Evolutionary conservation across 2,888 invertebrate species (phyloP).

Genomic region (Cenopis cana): DNA sequence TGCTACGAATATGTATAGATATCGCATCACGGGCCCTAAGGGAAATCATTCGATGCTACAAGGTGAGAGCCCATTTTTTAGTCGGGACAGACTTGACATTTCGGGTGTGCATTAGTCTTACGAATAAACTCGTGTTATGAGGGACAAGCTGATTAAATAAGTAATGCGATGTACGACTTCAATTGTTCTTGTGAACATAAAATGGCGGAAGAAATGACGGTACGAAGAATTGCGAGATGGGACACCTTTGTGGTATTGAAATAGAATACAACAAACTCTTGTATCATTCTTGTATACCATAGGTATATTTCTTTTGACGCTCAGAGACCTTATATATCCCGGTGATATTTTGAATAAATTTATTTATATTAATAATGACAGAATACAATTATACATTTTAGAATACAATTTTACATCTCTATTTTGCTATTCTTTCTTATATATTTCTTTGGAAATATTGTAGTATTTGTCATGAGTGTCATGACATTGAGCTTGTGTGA

Average conservation of each 20-base stretch:
- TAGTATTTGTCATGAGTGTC: no score
- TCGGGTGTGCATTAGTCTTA: conserved; percentile 28
- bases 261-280: no score
- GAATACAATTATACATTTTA: no score
- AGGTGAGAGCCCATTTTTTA: conserved; percentile 39
- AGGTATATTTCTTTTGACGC: no score
- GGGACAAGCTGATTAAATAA: conserved; percentile 40
- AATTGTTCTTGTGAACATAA: neutral
- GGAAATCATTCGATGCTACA: conserved; percentile 46
- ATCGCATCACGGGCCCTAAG: conserved; percentile 43
- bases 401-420: no score
- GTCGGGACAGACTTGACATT: conserved; percentile 32
- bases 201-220: conserved; percentile 10
- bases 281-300: no score
- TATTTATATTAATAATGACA: no score
- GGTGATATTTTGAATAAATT: no score
- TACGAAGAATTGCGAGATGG: neutral
- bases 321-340: no score
- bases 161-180: conserved; percentile 17
- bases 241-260: conserved; percentile 2
- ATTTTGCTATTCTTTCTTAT: no score
- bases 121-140: conserved; percentile 36
- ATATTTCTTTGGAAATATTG: no score
- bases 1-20: conserved; percentile 28
- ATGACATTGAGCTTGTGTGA: no score